Conservation (phyloP, 2,797 vertebrate genomes). For the Gymnocypris eckloni region DNA sequence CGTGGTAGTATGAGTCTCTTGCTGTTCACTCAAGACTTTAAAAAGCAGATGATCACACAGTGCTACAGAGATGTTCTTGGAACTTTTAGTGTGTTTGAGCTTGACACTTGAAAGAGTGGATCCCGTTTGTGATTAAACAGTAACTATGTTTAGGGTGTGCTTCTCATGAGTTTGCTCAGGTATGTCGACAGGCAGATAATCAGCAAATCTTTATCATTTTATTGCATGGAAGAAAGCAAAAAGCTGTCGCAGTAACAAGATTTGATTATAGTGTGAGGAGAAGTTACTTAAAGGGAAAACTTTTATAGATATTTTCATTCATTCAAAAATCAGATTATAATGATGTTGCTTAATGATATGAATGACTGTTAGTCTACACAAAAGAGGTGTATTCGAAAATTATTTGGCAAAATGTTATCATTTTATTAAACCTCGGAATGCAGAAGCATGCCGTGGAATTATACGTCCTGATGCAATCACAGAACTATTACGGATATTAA, state of each 20-base stretch:
- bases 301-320: not conserved
- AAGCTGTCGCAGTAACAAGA: not conserved
- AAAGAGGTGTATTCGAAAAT: not conserved
- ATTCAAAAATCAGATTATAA: not conserved
- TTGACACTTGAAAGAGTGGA: not conserved
- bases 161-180: not conserved
- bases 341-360: not conserved
- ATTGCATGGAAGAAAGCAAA: not conserved
- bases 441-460: not conserved
- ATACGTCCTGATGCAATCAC: not conserved
- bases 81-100: not conserved
- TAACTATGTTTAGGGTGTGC: constrained; percentile 36
- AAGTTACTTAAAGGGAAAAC: not conserved
- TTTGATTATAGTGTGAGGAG: not conserved
- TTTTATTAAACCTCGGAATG: not conserved
- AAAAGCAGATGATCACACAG: not conserved
- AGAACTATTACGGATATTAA: not conserved
- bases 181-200: not conserved
- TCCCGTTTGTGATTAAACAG: constrained; percentile 15
- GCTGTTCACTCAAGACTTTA: not conserved
- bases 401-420: not conserved
- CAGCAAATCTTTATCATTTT: constrained; percentile 12
- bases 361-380: not conserved
- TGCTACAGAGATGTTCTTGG: not conserved
- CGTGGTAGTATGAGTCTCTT: not conserved